phyloP scores from a whole-genome alignment of 1,140 invertebrate species.

The Euura lappo region DNA sequence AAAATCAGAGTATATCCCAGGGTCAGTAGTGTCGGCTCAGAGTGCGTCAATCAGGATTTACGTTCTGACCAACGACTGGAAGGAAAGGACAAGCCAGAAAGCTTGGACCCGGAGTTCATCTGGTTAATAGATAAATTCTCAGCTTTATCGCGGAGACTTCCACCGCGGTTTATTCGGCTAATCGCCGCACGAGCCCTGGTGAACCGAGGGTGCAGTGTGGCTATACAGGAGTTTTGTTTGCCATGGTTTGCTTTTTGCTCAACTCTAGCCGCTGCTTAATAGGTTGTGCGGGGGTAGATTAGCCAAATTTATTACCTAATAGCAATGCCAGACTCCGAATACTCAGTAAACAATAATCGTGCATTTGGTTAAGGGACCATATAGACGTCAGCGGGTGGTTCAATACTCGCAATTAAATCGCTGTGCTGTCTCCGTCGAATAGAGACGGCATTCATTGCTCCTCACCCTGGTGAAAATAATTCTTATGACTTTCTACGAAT shows the following conservation, averaged over 20 bases:
- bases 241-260: background rate
- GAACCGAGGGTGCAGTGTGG: background rate
- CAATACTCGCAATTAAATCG: background rate
- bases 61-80: background rate
- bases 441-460: too few relatives aligned
- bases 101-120: background rate
- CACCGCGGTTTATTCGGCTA: conserved; percentile 3
- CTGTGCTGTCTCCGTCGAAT: background rate
- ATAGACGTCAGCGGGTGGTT: background rate
- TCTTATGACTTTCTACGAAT: too few relatives aligned
- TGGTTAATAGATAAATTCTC: conserved; percentile 5
- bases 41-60: background rate
- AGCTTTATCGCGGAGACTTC: conserved; percentile 4
- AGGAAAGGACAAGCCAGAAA: background rate
- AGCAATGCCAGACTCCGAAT: too few relatives aligned
- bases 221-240: background rate
- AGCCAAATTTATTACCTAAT: background rate
- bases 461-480: too few relatives aligned
- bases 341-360: background rate
- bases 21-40: too few relatives aligned
- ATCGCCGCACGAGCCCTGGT: background rate
- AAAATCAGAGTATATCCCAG: too few relatives aligned
- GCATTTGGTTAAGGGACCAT: background rate
- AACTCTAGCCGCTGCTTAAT: background rate
- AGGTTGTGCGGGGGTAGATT: background rate